Evolutionary conservation across 2,113 vertebrate species (phyloP).

Genomic region (Scortum barcoo): DNA sequence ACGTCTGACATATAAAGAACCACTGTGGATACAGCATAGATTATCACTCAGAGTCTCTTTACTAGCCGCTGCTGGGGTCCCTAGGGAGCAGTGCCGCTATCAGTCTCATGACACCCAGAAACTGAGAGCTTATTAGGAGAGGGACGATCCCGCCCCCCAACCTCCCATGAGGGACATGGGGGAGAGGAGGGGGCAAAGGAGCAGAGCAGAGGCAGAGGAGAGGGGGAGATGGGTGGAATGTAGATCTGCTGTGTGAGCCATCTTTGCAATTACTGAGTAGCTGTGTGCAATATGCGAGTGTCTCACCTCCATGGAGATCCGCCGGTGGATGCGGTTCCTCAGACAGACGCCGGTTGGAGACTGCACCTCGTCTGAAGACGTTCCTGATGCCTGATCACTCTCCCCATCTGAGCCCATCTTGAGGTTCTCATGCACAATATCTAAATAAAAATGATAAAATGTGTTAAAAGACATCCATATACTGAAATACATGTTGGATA

Average conservation of each 20-base stretch:
- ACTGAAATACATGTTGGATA: neutral
- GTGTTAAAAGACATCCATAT: neutral
- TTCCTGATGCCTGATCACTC: conserved; percentile 99
- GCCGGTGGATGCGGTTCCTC: conserved; percentile 92
- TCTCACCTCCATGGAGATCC: conserved; percentile 98
- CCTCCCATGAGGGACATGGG: conserved; percentile 27
- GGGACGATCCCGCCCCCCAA: neutral
- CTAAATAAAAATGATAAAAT: conserved; percentile 73
- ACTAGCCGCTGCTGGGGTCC: conserved; percentile 32
- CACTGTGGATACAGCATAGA: conserved; percentile 28
- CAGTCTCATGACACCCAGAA: conserved; percentile 49
- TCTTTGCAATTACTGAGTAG: neutral
- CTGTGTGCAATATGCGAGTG: neutral
- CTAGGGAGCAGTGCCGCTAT: conserved; percentile 37
- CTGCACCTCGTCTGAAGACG: conserved; percentile 98
- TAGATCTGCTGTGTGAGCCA: neutral
- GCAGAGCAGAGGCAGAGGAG: conserved; percentile 1
- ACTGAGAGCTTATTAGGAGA: conserved; percentile 43
- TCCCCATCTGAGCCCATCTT: conserved; percentile 99
- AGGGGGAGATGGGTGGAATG: neutral
- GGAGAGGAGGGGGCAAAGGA: conserved; percentile 1
- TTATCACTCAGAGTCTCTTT: conserved; percentile 19
- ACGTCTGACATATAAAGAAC: conserved; percentile 18
- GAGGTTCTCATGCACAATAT: conserved; percentile 99
- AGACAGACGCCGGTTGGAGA: conserved; percentile 98